Conservation (phyloP, 2,113 vertebrate genomes). For the Tenebrosternarchus preto region DNA sequence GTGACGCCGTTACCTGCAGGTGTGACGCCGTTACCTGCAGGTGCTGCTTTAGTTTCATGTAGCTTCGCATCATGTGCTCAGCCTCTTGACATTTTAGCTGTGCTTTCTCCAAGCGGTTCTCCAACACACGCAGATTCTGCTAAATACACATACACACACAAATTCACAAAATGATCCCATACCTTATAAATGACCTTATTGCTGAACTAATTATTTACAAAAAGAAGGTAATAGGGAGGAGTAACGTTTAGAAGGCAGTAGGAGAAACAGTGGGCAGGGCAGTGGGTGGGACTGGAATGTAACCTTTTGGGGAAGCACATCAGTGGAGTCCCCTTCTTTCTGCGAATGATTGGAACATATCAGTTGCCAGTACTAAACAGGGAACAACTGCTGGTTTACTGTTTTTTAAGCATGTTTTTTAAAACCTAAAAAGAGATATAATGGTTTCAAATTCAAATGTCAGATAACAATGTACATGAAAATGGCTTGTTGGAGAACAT, state of each 20-base stretch:
- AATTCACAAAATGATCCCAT: neutral
- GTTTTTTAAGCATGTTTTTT: slow-evolving; percentile 34
- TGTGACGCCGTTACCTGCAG: slow-evolving; percentile 76
- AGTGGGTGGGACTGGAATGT: neutral
- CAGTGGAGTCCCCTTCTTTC: slow-evolving; percentile 55
- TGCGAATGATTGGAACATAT: slow-evolving; percentile 54
- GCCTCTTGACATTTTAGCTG: slow-evolving; percentile 81
- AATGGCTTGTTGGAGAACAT: too few relatives aligned
- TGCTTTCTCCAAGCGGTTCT: slow-evolving; percentile 85
- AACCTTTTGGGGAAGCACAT: slow-evolving; percentile 60
- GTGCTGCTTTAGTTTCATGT: slow-evolving; percentile 79
- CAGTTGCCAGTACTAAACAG: neutral
- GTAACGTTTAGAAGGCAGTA: neutral
- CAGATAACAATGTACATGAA: too few relatives aligned
- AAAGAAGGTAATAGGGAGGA: neutral
- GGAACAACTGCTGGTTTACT: neutral
- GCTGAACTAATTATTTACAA: neutral
- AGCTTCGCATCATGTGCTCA: slow-evolving; percentile 73
- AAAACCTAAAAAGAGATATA: too few relatives aligned
- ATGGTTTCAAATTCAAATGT: too few relatives aligned
- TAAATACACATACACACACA: slow-evolving; percentile 31
- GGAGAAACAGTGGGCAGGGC: neutral
- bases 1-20: slow-evolving; percentile 72
- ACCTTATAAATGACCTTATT: too few relatives aligned
- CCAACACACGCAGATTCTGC: slow-evolving; percentile 77